Conservation (phyloP, 1,140 invertebrate genomes). For the Himalopsyche phryganea region DNA sequence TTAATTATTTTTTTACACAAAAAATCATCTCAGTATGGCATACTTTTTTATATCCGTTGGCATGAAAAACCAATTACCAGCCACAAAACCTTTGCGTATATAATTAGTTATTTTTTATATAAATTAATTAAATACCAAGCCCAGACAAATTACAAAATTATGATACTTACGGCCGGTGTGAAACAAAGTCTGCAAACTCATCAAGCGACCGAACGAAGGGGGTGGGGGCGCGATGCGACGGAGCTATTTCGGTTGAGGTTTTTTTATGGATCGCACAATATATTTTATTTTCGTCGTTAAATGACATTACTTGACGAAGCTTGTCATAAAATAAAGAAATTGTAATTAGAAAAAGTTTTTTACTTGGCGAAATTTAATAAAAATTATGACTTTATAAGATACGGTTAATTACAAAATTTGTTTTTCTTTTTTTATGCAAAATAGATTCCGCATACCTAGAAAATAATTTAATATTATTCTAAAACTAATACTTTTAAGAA, state of each 20-base stretch:
- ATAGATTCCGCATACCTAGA: too few relatives aligned
- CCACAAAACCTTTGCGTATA: background rate
- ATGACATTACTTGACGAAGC: too few relatives aligned
- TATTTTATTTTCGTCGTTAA: background rate
- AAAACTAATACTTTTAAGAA: too few relatives aligned
- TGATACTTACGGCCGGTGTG: constrained; percentile 8
- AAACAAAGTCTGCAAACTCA: constrained; percentile 5
- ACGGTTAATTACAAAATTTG: too few relatives aligned
- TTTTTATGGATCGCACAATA: constrained; percentile 1
- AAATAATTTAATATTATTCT: too few relatives aligned
- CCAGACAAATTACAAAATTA: constrained; percentile 22
- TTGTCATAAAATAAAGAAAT: too few relatives aligned
- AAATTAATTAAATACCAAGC: constrained; percentile 17
- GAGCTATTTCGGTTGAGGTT: background rate
- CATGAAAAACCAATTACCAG: constrained; percentile 18
- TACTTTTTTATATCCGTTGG: constrained; percentile 1
- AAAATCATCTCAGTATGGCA: too few relatives aligned
- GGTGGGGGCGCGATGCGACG: background rate
- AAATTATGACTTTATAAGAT: too few relatives aligned
- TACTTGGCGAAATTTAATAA: too few relatives aligned
- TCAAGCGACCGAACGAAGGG: background rate
- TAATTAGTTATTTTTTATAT: constrained; percentile 12
- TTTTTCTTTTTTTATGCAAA: too few relatives aligned
- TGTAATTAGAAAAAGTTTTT: too few relatives aligned
- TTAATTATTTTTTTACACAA: too few relatives aligned